Base-by-base conservation (phyloP, 2,797 vertebrate genomes). In the Crenuchus spilurus region DNA sequence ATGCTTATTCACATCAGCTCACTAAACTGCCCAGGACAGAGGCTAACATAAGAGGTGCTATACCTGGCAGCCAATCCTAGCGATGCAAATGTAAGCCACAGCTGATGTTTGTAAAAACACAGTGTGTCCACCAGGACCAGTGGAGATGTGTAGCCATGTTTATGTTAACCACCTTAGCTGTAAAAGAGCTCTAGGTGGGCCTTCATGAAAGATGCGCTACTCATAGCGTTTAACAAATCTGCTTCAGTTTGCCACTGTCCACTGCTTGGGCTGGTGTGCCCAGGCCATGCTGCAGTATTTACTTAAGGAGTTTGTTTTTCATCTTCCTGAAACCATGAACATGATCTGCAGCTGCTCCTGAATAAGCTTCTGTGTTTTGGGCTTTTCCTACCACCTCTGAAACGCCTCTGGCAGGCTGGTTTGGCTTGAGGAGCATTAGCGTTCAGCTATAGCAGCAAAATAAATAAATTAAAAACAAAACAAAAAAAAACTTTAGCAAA, bases 351-450 rank as follows among this genome's bases (percentile, higher is more conserved):
- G 84, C n/a, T 52, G 76, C 87, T 88, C 72, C 87, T 91, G 90
- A 93, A 92, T 92, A 87, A 87, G 69, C 80, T 64, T 71, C 89
- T 91, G 87, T 94, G 79, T 80, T 81, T 81, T 83, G 75, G 76
- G 82, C 84, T 84, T 79, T 80, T 80, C 9, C 18, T 33, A 63
- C 18, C 48, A 4, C 39, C 74, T 89, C 83, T 81, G 60, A 85
- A 85, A 86, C 83, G 83, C 85, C 78, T 84, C 22, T 22, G 46
- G 35, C 67, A 72, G 57, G 67, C 58, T 83, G 80, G 55, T 49
- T 70, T 84, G 70, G 82, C 81, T 68, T 64, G 44, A 30, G 73
- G 42, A 30, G 5, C 49, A 35, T 61, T 31, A 57, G 16, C 14
- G 18, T 33, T 33, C 9, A 35, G 13, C 51, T 28, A n/a, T n/a